Percentiles rank a stretch among this genome's conserved stretches.
Evolutionary conservation across 2,797 vertebrate species (phyloP).

Genomic region (Haliaeetus vocifer): DNA sequence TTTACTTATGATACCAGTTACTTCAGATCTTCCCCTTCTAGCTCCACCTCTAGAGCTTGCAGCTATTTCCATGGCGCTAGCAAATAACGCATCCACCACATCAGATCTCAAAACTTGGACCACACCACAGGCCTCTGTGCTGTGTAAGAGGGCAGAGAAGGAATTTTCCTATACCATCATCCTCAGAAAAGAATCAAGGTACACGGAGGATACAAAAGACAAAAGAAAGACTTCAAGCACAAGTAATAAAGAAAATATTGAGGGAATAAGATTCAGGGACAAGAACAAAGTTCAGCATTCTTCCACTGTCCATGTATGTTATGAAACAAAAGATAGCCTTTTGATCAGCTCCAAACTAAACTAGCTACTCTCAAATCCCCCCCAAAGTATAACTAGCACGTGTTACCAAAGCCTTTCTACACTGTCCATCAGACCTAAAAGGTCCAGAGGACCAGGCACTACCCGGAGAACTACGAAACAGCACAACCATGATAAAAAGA

Average conservation of each 20-base stretch:
- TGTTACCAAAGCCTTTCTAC: not conserved
- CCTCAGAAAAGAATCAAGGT: not conserved
- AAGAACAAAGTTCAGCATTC: not conserved
- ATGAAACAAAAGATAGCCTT: not conserved
- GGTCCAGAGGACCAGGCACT: not conserved
- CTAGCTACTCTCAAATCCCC: not conserved
- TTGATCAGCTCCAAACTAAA: not conserved
- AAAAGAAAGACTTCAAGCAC: not conserved
- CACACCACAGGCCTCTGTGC: not conserved
- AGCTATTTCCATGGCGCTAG: not conserved
- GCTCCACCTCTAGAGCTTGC: not conserved
- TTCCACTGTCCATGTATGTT: not conserved
- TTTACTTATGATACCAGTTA: not conserved
- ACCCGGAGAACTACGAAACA: not conserved
- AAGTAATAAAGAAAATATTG: not conserved
- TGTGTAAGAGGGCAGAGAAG: not conserved
- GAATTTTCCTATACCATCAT: not conserved
- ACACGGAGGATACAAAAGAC: not conserved
- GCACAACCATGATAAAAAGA: not conserved
- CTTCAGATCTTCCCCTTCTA: not conserved
- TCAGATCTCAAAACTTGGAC: not conserved
- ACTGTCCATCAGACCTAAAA: not conserved
- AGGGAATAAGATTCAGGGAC: not conserved
- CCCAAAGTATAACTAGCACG: not conserved
- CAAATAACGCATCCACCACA: not conserved